These are phyloP conservation scores for Eublepharis macularius DNA, from an alignment of 2,113 vertebrate genomes.

Conservation along the genomic window DNA sequence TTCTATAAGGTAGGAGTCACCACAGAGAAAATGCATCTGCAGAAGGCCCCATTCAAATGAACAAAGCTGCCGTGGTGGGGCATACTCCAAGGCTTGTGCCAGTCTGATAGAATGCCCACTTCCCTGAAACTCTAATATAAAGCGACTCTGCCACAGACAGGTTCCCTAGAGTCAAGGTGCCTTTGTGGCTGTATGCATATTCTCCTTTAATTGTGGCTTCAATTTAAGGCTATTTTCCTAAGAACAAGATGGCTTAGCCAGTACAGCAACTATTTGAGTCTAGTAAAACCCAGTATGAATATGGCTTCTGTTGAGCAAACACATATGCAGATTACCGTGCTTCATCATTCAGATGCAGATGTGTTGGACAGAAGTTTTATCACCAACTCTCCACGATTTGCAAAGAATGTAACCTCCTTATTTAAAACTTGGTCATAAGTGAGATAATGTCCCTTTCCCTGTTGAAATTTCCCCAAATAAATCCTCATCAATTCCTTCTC, in stretches of 20 bases:
- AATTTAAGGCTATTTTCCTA: not conserved
- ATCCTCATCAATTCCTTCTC: not conserved
- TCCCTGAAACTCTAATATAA: no score
- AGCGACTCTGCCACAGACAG: not conserved
- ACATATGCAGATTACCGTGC: not conserved
- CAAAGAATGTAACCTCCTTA: not conserved
- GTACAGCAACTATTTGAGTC: not conserved
- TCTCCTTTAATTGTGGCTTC: not conserved
- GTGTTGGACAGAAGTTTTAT: not conserved
- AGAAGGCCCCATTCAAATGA: no score
- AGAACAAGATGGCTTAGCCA: not conserved
- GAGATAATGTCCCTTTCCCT: not conserved
- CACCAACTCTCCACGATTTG: not conserved
- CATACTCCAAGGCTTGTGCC: not conserved
- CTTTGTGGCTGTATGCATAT: not conserved
- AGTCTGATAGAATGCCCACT: not conserved
- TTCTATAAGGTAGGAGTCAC: no score
- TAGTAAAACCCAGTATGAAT: not conserved
- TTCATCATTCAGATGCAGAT: not conserved
- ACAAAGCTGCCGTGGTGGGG: no score
- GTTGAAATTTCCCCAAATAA: not conserved
- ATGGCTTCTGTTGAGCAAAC: not conserved
- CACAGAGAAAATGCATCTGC: no score
- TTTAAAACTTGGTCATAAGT: not conserved
- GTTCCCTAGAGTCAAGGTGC: not conserved